Evolutionary conservation across 2,888 invertebrate species (phyloP).

Genomic region (Argynnis bischoffii): DNA sequence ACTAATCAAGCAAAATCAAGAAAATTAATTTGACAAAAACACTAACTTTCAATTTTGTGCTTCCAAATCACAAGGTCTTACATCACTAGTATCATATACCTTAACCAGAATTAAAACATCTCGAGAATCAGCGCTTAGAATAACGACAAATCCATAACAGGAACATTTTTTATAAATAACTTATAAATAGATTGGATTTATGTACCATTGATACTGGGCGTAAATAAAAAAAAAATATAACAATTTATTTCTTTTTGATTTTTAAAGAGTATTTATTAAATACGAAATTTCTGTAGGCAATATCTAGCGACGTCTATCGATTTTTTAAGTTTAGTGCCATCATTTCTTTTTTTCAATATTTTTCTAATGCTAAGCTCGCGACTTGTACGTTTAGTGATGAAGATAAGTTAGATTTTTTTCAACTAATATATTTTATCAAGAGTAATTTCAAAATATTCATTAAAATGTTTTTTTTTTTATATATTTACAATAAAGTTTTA

Average conservation of each 20-base stretch:
- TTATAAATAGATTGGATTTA: slow-evolving; percentile 12
- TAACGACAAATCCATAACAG: slow-evolving; percentile 71
- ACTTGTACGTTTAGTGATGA: slow-evolving; percentile 56
- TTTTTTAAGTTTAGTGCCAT: neutral
- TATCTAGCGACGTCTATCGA: slow-evolving; percentile 30
- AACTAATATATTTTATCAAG: slow-evolving; percentile 40
- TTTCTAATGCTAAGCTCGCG: slow-evolving; percentile 57
- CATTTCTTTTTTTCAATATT: slow-evolving; percentile 10
- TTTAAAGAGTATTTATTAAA: slow-evolving; percentile 7
- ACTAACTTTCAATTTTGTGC: slow-evolving; percentile 63
- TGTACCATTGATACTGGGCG: too few relatives aligned
- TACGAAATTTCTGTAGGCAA: neutral
- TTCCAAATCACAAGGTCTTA: slow-evolving; percentile 51
- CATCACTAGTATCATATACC: slow-evolving; percentile 9
- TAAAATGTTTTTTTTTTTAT: neutral
- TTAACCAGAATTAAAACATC: slow-evolving; percentile 30
- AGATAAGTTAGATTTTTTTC: slow-evolving; percentile 27
- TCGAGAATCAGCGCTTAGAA: slow-evolving; percentile 49
- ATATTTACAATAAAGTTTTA: slow-evolving; percentile 7
- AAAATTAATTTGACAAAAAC: neutral
- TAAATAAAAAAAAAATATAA: too few relatives aligned
- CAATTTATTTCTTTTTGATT: too few relatives aligned
- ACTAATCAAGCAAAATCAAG: neutral
- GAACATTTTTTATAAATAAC: slow-evolving; percentile 54
- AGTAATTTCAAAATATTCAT: slow-evolving; percentile 11